phyloP scores from a whole-genome alignment of 2,888 invertebrate species.

The Drosophila incognita region DNA sequence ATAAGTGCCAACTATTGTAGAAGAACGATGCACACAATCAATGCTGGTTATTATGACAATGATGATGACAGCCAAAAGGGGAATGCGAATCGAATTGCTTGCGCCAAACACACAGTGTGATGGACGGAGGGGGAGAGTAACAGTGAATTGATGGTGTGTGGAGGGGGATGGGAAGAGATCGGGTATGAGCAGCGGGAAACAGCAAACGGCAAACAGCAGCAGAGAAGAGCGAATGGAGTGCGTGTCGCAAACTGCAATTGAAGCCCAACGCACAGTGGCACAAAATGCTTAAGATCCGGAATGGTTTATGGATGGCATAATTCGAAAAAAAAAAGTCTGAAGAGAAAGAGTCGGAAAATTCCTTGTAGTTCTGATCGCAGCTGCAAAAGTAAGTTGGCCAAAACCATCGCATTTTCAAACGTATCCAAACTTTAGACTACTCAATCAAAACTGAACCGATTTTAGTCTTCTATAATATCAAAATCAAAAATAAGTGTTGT shows the following conservation, averaged over 20 bases:
- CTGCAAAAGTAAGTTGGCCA: not conserved
- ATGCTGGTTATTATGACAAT: constrained; percentile 51
- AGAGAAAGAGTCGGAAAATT: not conserved
- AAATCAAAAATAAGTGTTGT: not conserved
- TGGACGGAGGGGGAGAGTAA: not conserved
- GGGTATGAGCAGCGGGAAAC: constrained; percentile 15
- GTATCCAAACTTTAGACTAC: not conserved
- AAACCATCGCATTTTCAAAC: not conserved
- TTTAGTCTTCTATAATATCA: not conserved
- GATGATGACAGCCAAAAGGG: constrained; percentile 46
- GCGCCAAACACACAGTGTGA: not conserved
- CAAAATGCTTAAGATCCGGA: not conserved
- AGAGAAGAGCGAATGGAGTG: not conserved
- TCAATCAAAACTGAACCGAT: not conserved
- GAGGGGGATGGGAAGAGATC: not conserved
- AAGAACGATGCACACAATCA: constrained; percentile 58
- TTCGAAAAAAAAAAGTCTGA: not conserved
- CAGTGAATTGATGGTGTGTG: not conserved
- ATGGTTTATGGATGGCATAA: not conserved
- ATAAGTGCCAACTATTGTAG: constrained; percentile 62
- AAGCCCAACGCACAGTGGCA: constrained; percentile 12
- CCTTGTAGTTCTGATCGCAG: no score
- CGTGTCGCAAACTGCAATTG: constrained; percentile 2
- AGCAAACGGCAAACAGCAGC: constrained; percentile 2
- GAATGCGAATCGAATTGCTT: constrained; percentile 34